Base-by-base conservation (phyloP, 2,888 invertebrate genomes). In the Ichneumoninae sp. region DNA sequence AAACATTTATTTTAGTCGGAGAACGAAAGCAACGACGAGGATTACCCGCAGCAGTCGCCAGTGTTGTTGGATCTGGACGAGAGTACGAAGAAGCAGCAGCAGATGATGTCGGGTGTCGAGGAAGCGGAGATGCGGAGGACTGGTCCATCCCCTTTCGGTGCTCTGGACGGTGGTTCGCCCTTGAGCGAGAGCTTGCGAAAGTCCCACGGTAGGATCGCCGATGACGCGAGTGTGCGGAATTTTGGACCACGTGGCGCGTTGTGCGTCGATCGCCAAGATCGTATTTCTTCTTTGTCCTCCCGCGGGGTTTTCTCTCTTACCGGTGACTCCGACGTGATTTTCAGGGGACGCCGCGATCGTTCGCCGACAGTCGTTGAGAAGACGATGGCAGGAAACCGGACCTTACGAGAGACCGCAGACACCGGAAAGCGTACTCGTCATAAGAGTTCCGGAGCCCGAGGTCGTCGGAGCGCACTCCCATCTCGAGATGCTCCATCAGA, bases 51-150 rank as follows among this genome's bases (percentile, higher is more conserved):
- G 8, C 90, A 88, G 47, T 92, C 93, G 7, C 93, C 93, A 0
- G 90, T 93, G n/a, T 86, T 93, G 54, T 84, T 93, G 68, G 93
- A 93, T 82, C 87, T 93, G 22, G 93, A 93, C 75, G 93, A 93
- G 78, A 93, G 92, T 81, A 91, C 92, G 13, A 93, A 93, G 74
- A 91, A 90, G 66, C 92, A 92, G 47, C 91, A 90, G 60, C 88
- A 87, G 44, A 85, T 86, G 40, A 69, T 84, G 2, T 65, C 26
- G 26, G 82, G 65, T 19, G 69, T 74, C n/a, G 83, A 85, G 22
- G 87, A 86, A 50, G 62, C 85, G 10, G 68, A 82, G 8, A 72
- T 72, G 6, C 70, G 89, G 52, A 52, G 84, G 83, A 78, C 70
- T 65, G 26, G 84, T 44, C 62, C 68, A 0, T 22, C 83, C 7